Percentiles rank a stretch among this genome's conserved stretches.
Evolutionary conservation across 2,797 vertebrate species (phyloP).

Genomic region (Danio jaintianensis): DNA sequence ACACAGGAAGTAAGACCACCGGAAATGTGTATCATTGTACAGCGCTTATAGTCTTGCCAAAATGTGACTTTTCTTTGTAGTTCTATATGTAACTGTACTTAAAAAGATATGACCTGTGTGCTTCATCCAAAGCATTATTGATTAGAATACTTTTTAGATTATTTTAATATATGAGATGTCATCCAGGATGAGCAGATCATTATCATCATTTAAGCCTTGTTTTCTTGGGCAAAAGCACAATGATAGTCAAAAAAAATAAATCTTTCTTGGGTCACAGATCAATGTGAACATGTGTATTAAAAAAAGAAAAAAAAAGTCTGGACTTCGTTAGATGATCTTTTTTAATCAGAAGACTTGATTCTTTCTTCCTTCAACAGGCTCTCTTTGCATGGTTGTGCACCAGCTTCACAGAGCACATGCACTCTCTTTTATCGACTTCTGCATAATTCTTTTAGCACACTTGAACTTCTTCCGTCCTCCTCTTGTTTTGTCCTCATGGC

Average conservation of each 20-base stretch:
- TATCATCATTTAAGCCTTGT: constrained; percentile 8
- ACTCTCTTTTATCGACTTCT: constrained; percentile 22
- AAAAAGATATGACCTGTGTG: neutral
- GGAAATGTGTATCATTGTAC: neutral
- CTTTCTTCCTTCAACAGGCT: constrained; percentile 62
- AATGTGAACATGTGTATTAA: neutral
- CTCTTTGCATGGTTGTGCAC: constrained; percentile 55
- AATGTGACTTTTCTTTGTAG: neutral
- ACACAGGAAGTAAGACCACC: neutral
- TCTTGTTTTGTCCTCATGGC: constrained; percentile 47
- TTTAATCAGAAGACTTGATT: constrained; percentile 70
- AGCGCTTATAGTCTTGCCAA: neutral
- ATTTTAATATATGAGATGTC: neutral
- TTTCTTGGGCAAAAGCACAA: constrained; percentile 40
- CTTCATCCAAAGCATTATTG: neutral
- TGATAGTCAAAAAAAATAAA: neutral
- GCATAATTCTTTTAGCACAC: constrained; percentile 55
- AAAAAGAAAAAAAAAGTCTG: too few relatives aligned
- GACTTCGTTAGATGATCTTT: constrained; percentile 29
- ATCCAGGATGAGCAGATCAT: constrained; percentile 1
- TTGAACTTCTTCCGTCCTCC: constrained; percentile 55
- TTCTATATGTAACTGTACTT: neutral
- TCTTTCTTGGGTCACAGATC: neutral
- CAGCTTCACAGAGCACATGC: constrained; percentile 45
- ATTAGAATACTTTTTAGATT: neutral